A percentile compares a stretch with the other conserved stretches of the same genome.
phyloP scores from a whole-genome alignment of 2,797 vertebrate genomes.

The Centropyge bicolor region DNA sequence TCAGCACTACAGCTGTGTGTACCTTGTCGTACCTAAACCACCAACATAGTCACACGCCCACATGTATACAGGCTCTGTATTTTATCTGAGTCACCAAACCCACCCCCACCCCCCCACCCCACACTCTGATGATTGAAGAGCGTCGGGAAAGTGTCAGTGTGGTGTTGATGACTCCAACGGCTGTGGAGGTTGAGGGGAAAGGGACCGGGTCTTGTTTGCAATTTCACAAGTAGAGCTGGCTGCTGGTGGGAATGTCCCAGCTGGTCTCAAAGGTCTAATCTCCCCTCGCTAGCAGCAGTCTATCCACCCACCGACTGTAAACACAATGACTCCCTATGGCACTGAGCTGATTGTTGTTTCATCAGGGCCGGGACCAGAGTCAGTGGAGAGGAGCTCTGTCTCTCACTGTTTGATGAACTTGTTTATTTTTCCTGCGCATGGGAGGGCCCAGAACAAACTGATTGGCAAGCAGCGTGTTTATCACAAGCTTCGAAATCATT shows the following conservation, averaged over 20 bases:
- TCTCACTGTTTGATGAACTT: slow-evolving; percentile 77
- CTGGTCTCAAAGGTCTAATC: slow-evolving; percentile 70
- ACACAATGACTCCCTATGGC: slow-evolving; percentile 73
- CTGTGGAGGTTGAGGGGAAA: slow-evolving; percentile 36
- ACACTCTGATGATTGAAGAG: slow-evolving; percentile 40
- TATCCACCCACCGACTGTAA: slow-evolving; percentile 70
- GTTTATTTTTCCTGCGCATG: slow-evolving; percentile 69
- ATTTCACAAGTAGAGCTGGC: slow-evolving; percentile 67
- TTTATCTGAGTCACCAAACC: slow-evolving; percentile 10
- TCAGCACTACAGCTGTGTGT: slow-evolving; percentile 66
- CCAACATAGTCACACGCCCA: slow-evolving; percentile 27
- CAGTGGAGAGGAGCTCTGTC: slow-evolving; percentile 60
- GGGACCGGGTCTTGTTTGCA: slow-evolving; percentile 63
- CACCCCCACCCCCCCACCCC: not conserved
- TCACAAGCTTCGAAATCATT: slow-evolving; percentile 64
- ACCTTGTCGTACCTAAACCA: slow-evolving; percentile 33
- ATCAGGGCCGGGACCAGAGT: slow-evolving; percentile 59
- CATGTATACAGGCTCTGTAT: slow-evolving; percentile 16
- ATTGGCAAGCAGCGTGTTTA: slow-evolving; percentile 68
- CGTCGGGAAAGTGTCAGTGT: slow-evolving; percentile 66
- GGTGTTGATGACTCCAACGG: slow-evolving; percentile 58
- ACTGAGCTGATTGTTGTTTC: slow-evolving; percentile 72
- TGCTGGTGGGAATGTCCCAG: slow-evolving; percentile 67
- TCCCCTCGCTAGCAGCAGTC: slow-evolving; percentile 59
- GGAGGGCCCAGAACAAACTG: slow-evolving; percentile 66